A percentile compares a stretch with the other conserved stretches of the same genome.
Conservation (phyloP, 2,113 vertebrate genomes). For the Sus scrofa region DNA sequence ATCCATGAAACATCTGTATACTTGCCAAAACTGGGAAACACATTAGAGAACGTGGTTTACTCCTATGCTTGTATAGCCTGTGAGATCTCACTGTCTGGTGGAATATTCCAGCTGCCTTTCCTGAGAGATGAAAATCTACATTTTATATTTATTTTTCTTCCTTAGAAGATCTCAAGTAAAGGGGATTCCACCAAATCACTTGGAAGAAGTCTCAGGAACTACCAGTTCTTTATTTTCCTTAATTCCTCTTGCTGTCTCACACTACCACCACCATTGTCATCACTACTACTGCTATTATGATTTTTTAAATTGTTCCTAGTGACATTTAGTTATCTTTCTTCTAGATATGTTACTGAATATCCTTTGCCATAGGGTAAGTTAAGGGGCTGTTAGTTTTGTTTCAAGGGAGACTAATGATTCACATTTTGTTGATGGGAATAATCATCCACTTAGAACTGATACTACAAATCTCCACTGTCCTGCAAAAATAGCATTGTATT, state of each 20-base stretch:
- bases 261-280: background rate
- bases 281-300: background rate
- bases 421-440: background rate
- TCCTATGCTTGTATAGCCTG: background rate
- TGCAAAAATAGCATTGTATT: background rate
- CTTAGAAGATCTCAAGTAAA: background rate
- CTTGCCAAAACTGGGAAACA: conserved; percentile 61
- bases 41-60: background rate
- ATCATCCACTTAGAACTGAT: background rate
- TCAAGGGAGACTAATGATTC: background rate
- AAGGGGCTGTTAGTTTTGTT: background rate
- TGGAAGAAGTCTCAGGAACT: conserved; percentile 17
- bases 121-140: background rate
- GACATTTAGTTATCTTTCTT: conserved; percentile 17
- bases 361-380: background rate
- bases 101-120: background rate
- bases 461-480: background rate
- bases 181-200: background rate
- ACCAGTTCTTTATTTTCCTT: background rate
- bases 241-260: background rate
- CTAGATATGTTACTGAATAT: background rate
- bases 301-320: background rate
- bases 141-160: background rate
- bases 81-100: conserved; percentile 15
- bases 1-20: conserved; percentile 23